Evolutionary conservation across 2,797 vertebrate genomes (phyloP), one percentile per base, ranked within the genome.

Genomic region (Tiaroga cobitis): DNA sequence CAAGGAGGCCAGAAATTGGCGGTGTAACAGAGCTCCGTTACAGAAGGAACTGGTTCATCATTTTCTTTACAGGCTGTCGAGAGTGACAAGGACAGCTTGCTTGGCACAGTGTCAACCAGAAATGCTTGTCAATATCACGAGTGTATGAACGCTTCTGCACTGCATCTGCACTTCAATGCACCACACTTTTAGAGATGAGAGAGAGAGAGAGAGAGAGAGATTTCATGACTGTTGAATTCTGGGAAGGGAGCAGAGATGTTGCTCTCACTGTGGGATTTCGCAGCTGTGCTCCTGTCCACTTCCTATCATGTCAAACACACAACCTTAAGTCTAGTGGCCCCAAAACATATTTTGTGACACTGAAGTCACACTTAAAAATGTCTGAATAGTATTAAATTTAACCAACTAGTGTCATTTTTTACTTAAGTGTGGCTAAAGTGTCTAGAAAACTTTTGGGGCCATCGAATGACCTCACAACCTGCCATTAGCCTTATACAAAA

Each of bases 21-120:
- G 1, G 49, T 43, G 16, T 54, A 65, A 51, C 72, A 37, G 59
- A 68, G 61, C 74, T 56, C 43, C 0, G 59, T 83, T 83, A 76
- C 72, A 76, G 19, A 10, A 84, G 24, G 18, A 77, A 84, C 43
- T 39, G 77, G 74, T 78, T 84, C 82, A 68, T 78, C 63, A 56
- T 78, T 84, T 76, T 83, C 82, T 83, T 76, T 78, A 69, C 49
- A 46, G 82, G 74, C 74, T 78, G 74, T 84, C 5, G 8, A 65
- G 61, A 81, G 73, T 67, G 80, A 88, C 83, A 82, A 74, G 76
- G 79, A 78, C 83, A 80, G 82, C 72, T 87, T 75, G 72, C 63
- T 81, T 87, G 82, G 86, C 82, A 80, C 69, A 16, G 43, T 80
- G 83, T 87, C 61, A 80, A 51, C 32, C 68, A 63, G 78, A 86